Evolutionary conservation across 2,888 invertebrate genomes (phyloP).

Genomic region (Platypus cylindrus): DNA sequence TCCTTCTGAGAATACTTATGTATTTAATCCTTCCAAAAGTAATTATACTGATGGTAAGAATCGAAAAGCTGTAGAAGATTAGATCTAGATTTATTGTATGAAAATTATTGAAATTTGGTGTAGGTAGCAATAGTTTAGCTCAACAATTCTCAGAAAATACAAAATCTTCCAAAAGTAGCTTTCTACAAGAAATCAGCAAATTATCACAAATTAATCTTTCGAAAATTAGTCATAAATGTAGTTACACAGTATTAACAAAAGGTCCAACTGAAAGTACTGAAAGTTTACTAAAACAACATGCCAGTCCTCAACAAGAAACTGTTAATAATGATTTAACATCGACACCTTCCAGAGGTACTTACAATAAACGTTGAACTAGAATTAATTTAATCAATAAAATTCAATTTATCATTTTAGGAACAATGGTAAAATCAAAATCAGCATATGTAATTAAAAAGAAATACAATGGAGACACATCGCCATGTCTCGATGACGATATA

Average conservation of each 20-base stretch:
- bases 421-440: slow-evolving; percentile 44
- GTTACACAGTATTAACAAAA: slow-evolving; percentile 53
- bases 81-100: neutral
- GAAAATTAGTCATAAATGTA: slow-evolving; percentile 52
- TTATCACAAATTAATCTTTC: slow-evolving; percentile 59
- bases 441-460: slow-evolving; percentile 45
- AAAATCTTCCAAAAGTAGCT: slow-evolving; percentile 28
- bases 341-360: slow-evolving; percentile 28
- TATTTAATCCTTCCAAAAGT: slow-evolving; percentile 34
- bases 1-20: slow-evolving; percentile 34
- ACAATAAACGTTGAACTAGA: slow-evolving; percentile 1
- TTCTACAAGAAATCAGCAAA: slow-evolving; percentile 48
- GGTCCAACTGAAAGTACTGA: slow-evolving; percentile 54
- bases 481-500: slow-evolving; percentile 25
- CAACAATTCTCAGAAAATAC: slow-evolving; percentile 25
- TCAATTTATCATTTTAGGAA: too few species aligned
- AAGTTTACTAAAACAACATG: slow-evolving; percentile 39
- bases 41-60: slow-evolving; percentile 34
- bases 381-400: too few species aligned
- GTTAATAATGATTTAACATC: slow-evolving; percentile 19
- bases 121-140: slow-evolving; percentile 26
- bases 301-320: slow-evolving; percentile 23
- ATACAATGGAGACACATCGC: slow-evolving; percentile 27
- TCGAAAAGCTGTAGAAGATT: neutral
- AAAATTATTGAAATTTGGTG: too few species aligned